These are phyloP conservation scores for Chondrilla cf. caribensis DNA, from an alignment of 37 sponge, comb jelly and placozoan species.

Conservation along the genomic window DNA sequence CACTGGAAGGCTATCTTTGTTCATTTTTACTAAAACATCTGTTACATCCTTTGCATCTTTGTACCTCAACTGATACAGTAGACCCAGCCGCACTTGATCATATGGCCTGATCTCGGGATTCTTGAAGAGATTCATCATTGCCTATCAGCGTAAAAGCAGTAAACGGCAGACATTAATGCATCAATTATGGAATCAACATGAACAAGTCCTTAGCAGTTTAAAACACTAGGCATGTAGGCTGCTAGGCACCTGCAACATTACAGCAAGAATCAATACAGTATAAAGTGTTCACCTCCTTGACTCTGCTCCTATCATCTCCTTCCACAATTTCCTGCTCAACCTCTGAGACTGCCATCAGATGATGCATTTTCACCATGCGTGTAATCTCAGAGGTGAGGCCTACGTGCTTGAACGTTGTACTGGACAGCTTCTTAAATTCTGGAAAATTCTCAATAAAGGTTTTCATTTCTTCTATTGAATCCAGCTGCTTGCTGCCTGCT, in stretches of 20 bases:
- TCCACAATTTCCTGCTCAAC: conserved; percentile 84
- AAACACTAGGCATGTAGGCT: no score
- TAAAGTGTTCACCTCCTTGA: neutral
- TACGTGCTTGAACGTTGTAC: conserved; percentile 94
- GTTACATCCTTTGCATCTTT: conserved; percentile 56
- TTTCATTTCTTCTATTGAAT: conserved; percentile 98
- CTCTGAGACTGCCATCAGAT: conserved; percentile 85
- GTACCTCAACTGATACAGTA: conserved; percentile 82
- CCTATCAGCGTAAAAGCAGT: conserved; percentile 17
- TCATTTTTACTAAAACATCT: neutral
- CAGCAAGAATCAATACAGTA: no score
- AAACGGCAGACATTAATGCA: neutral
- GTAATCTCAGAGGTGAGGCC: conserved; percentile 92
- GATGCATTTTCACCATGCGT: conserved; percentile 62
- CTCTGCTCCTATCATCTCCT: conserved; percentile 40
- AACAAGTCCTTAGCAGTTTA: no score
- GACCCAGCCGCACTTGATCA: conserved; percentile 74
- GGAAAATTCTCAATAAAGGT: conserved; percentile 96
- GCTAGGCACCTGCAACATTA: no score
- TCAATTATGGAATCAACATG: no score
- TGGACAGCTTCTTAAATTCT: conserved; percentile 89
- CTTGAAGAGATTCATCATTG: conserved; percentile 44
- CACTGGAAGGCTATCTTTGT: no score
- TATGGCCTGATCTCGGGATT: conserved; percentile 40
- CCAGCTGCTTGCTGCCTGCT: conserved; percentile 78